Evolutionary conservation across 2,113 vertebrate species (phyloP), one percentile per base, ranked within the genome.

Genomic region (Spilogale gracilis): DNA sequence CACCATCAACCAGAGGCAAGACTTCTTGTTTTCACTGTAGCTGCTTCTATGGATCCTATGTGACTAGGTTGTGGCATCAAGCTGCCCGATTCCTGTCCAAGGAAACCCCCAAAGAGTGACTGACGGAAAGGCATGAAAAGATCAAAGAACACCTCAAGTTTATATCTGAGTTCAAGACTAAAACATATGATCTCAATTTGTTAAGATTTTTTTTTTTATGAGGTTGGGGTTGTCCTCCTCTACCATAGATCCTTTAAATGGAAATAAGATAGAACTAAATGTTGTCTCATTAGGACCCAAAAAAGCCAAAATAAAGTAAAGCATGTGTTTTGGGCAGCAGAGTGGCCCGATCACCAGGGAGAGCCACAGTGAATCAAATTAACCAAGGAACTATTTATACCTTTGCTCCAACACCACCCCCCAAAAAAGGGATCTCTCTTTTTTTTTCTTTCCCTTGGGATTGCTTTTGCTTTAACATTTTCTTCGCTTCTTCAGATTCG

Each of bases 291-390:
- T 18, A 6, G 4, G 21, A 6, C 74, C 45, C 7, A 9, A 6
- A 8, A 20, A 23, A 8, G 56, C 30, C 76, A 74, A 93, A 95
- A 71, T 23, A 91, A 97, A 96, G 69, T 21, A 81, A 89, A 82
- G 12, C 17, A 32, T 82, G 60, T 50, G 43, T 58, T 82, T 82
- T 58, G 9, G 56, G 48, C 30, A n/a, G 50, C 50, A 25, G 76
- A 63, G 67, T 1, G 9, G 56, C 16, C 16, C 20, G 56, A 25
- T 65, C 81, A 30, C 25, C 20, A 13, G 50, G 30, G 54, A 92
- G 23, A 20, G 43, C 10, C 23, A 8, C 25, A 0, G 16, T 5
- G 63, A 87, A 43, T n/a, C 30, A 16, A 56, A 69, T 17, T 2
- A 13, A 69, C 18, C 6, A 0, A 38, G 87, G 52, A 38, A 43